Conservation (phyloP, 2,888 invertebrate species). For the Rotaria sp. region DNA sequence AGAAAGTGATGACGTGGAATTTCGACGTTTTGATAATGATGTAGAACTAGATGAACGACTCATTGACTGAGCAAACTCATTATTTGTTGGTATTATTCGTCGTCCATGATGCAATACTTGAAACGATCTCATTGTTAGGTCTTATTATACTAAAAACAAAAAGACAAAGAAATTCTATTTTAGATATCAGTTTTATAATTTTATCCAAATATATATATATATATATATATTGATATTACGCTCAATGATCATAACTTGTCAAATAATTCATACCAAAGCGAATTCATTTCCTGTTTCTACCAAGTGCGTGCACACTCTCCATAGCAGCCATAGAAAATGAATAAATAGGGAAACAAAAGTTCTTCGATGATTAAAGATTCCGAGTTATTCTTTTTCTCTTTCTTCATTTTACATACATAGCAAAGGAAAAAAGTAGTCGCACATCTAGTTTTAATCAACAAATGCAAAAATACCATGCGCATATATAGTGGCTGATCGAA, state of each 20-base stretch:
- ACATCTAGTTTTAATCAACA: too few relatives aligned
- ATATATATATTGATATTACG: neutral
- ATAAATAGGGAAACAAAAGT: neutral
- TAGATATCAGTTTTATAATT: too few relatives aligned
- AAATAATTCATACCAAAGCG: neutral
- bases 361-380: neutral
- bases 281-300: neutral
- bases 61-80: neutral
- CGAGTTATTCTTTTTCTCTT: neutral
- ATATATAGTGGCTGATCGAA: too few relatives aligned
- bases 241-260: neutral
- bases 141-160: neutral
- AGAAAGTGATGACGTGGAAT: neutral
- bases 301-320: neutral
- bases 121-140: neutral
- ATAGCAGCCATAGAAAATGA: neutral
- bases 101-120: neutral
- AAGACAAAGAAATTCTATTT: too few relatives aligned
- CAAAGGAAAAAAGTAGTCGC: neutral
- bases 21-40: neutral
- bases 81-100: neutral
- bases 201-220: too few relatives aligned
- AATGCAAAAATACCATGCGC: too few relatives aligned
- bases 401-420: neutral
- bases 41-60: neutral